Percentiles rank a stretch among this genome's conserved stretches.
These are phyloP conservation scores for Chromobotia macracanthus DNA, from an alignment of 2,797 vertebrate species.

Conservation along the genomic window DNA sequence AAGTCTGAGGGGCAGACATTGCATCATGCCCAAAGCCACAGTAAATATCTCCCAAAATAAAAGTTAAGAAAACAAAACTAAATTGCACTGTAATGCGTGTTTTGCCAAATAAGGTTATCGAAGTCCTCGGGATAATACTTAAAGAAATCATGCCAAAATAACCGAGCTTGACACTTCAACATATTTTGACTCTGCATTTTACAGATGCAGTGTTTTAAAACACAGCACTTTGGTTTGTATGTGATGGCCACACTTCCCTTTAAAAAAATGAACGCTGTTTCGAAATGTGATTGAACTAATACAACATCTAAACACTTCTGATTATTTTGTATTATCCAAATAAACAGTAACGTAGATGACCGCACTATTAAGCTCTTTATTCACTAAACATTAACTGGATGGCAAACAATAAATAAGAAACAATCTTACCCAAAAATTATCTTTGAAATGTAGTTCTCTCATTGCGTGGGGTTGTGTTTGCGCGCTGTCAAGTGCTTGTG, in stretches of 20 bases:
- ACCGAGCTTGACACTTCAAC: too few relatives aligned
- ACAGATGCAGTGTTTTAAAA: background rate
- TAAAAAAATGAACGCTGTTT: background rate
- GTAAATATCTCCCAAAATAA: constrained; percentile 19
- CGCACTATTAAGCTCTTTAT: too few relatives aligned
- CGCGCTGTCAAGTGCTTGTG: background rate
- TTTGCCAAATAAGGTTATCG: constrained; percentile 7
- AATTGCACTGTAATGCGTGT: constrained; percentile 22
- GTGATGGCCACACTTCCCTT: background rate
- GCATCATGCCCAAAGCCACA: constrained; percentile 56
- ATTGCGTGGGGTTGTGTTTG: constrained; percentile 60
- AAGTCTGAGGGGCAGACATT: constrained; percentile 52
- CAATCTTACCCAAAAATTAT: constrained; percentile 81
- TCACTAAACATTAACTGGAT: background rate
- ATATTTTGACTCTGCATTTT: background rate
- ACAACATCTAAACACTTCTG: background rate
- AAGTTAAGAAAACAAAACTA: constrained; percentile 11
- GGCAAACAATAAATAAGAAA: background rate
- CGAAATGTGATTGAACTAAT: background rate
- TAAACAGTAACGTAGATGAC: background rate
- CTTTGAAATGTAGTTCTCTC: constrained; percentile 79
- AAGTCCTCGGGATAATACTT: background rate
- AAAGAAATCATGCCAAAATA: background rate
- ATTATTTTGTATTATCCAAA: background rate
- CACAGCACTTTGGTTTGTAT: too few relatives aligned